Percentiles rank a stretch among this genome's conserved stretches.
Evolutionary conservation across 2,113 vertebrate species (phyloP).

Genomic region (Cairina moschata): DNA sequence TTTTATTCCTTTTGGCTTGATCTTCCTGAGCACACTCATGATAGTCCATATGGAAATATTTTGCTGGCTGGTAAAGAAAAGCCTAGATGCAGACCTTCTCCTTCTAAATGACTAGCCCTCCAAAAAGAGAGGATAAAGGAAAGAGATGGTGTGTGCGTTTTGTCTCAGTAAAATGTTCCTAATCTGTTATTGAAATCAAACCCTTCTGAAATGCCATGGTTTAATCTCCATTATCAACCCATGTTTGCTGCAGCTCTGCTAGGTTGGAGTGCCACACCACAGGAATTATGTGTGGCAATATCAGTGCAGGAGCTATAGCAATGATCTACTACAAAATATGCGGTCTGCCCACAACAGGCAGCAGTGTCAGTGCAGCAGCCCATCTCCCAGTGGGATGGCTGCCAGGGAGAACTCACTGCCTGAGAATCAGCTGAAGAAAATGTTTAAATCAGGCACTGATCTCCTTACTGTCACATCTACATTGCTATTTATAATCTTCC

Average conservation of each 20-base stretch:
- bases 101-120: background rate
- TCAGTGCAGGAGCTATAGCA: background rate
- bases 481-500: background rate
- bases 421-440: background rate
- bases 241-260: background rate
- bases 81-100: background rate
- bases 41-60: background rate
- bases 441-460: background rate
- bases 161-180: background rate
- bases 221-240: background rate
- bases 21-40: background rate
- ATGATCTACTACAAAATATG: background rate
- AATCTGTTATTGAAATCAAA: background rate
- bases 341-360: background rate
- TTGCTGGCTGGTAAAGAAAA: background rate
- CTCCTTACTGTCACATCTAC: background rate
- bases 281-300: background rate
- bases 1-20: background rate
- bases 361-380: background rate
- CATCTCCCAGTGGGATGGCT: background rate
- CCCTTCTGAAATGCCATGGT: background rate
- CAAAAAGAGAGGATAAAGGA: background rate
- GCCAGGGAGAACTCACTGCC: background rate
- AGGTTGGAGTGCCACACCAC: accelerated
- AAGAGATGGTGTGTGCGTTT: background rate